phyloP scores from a whole-genome alignment of 2,888 invertebrate species.

The Papilio demoleus region DNA sequence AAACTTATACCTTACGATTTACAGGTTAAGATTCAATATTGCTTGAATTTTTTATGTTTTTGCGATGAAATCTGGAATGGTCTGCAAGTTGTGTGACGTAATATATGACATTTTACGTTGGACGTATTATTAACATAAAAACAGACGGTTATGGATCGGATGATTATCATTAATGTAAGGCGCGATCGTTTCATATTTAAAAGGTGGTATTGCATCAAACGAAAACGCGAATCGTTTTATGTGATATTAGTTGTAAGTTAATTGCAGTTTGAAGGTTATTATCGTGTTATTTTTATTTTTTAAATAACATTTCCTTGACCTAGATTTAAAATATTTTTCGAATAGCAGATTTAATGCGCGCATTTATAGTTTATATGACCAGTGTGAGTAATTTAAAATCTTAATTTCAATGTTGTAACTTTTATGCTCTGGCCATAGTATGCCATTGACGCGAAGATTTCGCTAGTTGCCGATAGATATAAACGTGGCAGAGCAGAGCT shows the following conservation, averaged over 20 bases:
- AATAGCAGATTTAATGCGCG: slow-evolving; percentile 6
- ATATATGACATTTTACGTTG: slow-evolving; percentile 35
- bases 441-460: too few relatives aligned
- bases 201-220: slow-evolving; percentile 34
- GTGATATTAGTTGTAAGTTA: neutral
- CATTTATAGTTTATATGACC: neutral
- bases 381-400: neutral
- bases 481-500: too few relatives aligned
- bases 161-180: slow-evolving; percentile 36
- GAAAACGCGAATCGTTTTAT: slow-evolving; percentile 4
- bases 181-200: slow-evolving; percentile 32
- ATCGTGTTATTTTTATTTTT: neutral
- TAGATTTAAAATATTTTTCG: neutral
- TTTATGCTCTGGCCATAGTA: too few relatives aligned
- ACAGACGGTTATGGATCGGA: slow-evolving; percentile 32
- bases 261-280: slow-evolving; percentile 1
- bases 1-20: slow-evolving; percentile 2
- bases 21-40: neutral
- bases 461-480: too few relatives aligned
- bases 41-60: neutral
- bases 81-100: slow-evolving; percentile 23
- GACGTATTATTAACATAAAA: slow-evolving; percentile 33
- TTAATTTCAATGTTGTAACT: neutral
- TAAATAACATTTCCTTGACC: slow-evolving; percentile 12
- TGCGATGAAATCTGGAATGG: slow-evolving; percentile 11